Evolutionary conservation across 1,140 invertebrate species (phyloP).

Genomic region (Telenomus remus): DNA sequence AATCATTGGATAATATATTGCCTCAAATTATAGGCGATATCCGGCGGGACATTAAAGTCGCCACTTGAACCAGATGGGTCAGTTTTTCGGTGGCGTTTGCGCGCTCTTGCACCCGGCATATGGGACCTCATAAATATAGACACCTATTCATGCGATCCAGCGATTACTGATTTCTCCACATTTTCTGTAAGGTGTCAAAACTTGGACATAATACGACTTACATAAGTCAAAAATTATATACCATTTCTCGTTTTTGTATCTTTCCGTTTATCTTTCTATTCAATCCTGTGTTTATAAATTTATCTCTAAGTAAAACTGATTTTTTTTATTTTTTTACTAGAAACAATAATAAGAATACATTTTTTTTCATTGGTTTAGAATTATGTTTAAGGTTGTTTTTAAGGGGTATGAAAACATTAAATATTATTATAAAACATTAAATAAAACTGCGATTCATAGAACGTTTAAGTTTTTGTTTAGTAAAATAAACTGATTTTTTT

Average conservation of each 20-base stretch:
- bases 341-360: too few relatives aligned
- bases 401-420: too few relatives aligned
- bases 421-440: too few relatives aligned
- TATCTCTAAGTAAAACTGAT: too few relatives aligned
- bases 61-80: conserved; percentile 73
- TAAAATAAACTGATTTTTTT: too few relatives aligned
- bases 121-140: conserved; percentile 73
- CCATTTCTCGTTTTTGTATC: not conserved
- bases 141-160: conserved; percentile 54
- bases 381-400: too few relatives aligned
- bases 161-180: conserved; percentile 56
- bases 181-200: conserved; percentile 42
- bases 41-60: conserved; percentile 72
- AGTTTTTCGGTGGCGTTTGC: conserved; percentile 65
- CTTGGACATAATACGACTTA: conserved; percentile 31
- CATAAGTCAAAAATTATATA: conserved; percentile 39
- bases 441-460: too few relatives aligned
- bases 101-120: conserved; percentile 60
- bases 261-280: not conserved
- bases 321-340: too few relatives aligned
- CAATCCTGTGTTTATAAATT: too few relatives aligned
- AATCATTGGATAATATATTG: conserved; percentile 76
- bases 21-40: conserved; percentile 75
- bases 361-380: too few relatives aligned
- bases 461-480: too few relatives aligned